These are phyloP conservation scores for Drosophila nebulosa DNA, from an alignment of 1,140 invertebrate genomes.

Conservation along the genomic window DNA sequence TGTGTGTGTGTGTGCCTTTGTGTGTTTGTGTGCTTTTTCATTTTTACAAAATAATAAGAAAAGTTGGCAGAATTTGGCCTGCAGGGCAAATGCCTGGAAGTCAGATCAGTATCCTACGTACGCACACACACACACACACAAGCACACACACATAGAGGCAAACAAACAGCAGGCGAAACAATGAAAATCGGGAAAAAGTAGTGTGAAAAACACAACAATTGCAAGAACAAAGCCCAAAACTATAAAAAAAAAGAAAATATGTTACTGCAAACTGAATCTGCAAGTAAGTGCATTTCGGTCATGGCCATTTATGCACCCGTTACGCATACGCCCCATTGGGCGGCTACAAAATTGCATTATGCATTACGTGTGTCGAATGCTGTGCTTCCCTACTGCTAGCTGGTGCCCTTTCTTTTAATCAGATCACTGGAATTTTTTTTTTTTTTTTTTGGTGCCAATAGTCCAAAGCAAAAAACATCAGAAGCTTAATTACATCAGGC, in stretches of 20 bases:
- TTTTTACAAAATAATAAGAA: constrained; percentile 70
- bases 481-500: constrained; percentile 34
- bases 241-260: constrained; percentile 13
- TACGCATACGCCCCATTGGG: constrained; percentile 58
- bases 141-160: background rate
- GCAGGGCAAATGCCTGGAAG: constrained; percentile 39
- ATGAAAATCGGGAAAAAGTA: constrained; percentile 4
- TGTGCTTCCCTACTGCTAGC: constrained; percentile 4
- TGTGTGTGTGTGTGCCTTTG: constrained; percentile 7
- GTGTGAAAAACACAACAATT: constrained; percentile 17
- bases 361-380: constrained; percentile 8
- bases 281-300: constrained; percentile 4
- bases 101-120: constrained; percentile 37
- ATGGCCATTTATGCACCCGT: constrained; percentile 21
- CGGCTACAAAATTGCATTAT: constrained; percentile 49
- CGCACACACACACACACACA: background rate
- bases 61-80: constrained; percentile 65
- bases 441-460: background rate
- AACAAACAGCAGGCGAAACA: constrained; percentile 33
- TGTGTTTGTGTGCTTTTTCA: constrained; percentile 48
- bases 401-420: background rate
- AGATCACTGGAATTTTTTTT: background rate
- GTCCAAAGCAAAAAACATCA: constrained; percentile 11
- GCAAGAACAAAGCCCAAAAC: constrained; percentile 29
- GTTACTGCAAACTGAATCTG: background rate